A percentile compares a stretch with the other conserved stretches of the same genome.
phyloP scores from a whole-genome alignment of 2,888 invertebrate genomes.

The Drosophila setosimentum region DNA sequence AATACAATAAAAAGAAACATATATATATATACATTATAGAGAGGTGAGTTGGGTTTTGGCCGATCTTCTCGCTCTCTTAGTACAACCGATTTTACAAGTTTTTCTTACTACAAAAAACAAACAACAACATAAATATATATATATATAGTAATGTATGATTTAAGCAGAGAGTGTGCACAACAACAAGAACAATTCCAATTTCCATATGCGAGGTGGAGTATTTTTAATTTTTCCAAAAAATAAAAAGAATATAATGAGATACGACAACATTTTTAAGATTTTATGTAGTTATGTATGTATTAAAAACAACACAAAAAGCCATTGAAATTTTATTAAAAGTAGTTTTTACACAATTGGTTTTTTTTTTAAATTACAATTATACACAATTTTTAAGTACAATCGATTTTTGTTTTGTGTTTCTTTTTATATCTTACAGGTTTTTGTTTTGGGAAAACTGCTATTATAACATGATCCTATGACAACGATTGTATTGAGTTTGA shows the following conservation, averaged over 20 bases:
- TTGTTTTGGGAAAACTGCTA: no score
- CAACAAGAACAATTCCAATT: conserved; percentile 19
- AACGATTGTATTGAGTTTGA: background rate
- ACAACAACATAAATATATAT: conserved; percentile 18
- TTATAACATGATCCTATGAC: background rate
- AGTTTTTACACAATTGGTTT: conserved; percentile 44
- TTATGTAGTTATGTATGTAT: conserved; percentile 51
- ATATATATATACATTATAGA: conserved; percentile 54
- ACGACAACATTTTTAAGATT: conserved; percentile 49
- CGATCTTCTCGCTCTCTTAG: conserved; percentile 39
- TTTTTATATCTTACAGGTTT: background rate
- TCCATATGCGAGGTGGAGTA: conserved; percentile 38
- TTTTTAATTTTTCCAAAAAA: conserved; percentile 33
- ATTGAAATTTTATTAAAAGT: conserved; percentile 54
- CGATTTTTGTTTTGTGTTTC: conserved; percentile 12
- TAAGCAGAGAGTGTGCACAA: conserved; percentile 27
- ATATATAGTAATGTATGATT: conserved; percentile 22
- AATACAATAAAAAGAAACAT: conserved; percentile 16
- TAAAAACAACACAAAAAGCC: conserved; percentile 50
- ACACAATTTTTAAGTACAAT: conserved; percentile 46
- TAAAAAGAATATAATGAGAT: conserved; percentile 24
- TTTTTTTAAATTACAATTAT: conserved; percentile 41
- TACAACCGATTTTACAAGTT: conserved; percentile 63
- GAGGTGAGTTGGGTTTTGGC: conserved; percentile 33
- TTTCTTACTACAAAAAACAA: conserved; percentile 5